These are phyloP conservation scores for Limonius californicus DNA, from an alignment of 1,140 invertebrate species.

Conservation along the genomic window DNA sequence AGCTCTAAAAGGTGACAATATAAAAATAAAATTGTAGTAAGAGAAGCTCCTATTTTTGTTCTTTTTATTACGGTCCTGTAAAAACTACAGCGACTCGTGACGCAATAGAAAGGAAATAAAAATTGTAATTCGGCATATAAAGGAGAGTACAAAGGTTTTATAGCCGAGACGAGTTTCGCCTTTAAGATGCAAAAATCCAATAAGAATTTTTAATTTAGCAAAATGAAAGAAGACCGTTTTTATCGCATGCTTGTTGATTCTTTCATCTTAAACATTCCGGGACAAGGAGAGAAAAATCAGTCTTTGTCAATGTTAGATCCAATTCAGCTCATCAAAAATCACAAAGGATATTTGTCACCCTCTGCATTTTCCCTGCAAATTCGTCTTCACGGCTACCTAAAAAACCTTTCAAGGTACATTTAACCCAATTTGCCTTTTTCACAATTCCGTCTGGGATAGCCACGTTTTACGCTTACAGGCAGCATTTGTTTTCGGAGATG, in stretches of 20 bases:
- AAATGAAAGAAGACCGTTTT: background rate
- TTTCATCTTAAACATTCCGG: background rate
- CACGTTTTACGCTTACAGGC: constrained; percentile 10
- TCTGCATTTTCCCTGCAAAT: constrained; percentile 9
- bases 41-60: too few species aligned
- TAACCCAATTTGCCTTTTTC: constrained; percentile 15
- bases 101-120: too few species aligned
- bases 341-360: constrained; percentile 14
- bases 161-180: background rate
- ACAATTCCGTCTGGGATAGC: constrained; percentile 10
- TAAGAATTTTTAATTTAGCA: constrained; percentile 6
- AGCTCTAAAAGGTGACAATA: too few species aligned
- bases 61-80: too few species aligned
- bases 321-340: constrained; percentile 15
- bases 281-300: background rate
- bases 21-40: too few species aligned
- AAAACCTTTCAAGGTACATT: constrained; percentile 15
- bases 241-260: constrained; percentile 4
- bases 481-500: background rate
- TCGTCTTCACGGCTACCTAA: constrained; percentile 14
- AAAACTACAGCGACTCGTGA: too few species aligned
- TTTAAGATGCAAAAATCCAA: constrained; percentile 1
- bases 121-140: too few species aligned
- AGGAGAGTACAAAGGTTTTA: too few species aligned
- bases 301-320: constrained; percentile 14